These are phyloP conservation scores for Stenolophus ochropezus DNA, from an alignment of 2,888 invertebrate species.

Conservation along the genomic window DNA sequence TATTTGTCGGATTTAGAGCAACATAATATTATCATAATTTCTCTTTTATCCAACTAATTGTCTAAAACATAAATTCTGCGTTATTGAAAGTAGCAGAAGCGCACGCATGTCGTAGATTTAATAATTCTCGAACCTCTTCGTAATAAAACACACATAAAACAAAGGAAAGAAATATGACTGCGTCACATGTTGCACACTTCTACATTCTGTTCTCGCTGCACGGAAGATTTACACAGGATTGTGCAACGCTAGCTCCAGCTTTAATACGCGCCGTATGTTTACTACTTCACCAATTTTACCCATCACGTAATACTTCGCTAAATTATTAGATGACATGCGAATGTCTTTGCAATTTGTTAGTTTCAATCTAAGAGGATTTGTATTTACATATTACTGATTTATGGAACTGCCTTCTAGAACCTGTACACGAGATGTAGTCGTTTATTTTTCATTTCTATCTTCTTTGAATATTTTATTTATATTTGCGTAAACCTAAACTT, in stretches of 20 bases:
- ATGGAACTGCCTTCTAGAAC: slow-evolving; percentile 2
- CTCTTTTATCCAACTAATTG: too few species aligned
- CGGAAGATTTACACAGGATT: not conserved
- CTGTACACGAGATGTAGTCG: not conserved
- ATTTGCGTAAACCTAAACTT: slow-evolving; percentile 13
- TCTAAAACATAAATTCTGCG: too few species aligned
- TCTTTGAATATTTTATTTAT: slow-evolving; percentile 41
- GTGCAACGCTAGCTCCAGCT: not conserved
- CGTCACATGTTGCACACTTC: slow-evolving; percentile 19
- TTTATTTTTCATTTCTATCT: slow-evolving; percentile 15
- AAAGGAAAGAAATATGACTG: not conserved
- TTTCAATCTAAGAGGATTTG: slow-evolving; percentile 50
- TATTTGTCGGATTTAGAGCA: too few species aligned
- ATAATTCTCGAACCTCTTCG: not conserved
- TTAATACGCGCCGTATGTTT: slow-evolving; percentile 52
- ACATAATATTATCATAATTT: too few species aligned
- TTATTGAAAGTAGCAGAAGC: not conserved
- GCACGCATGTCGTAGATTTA: not conserved
- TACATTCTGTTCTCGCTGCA: slow-evolving; percentile 13
- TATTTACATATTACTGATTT: slow-evolving; percentile 51
- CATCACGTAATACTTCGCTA: slow-evolving; percentile 53
- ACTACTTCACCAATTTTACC: slow-evolving; percentile 27
- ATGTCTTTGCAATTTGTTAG: slow-evolving; percentile 55
- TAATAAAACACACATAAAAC: not conserved
- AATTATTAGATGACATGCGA: slow-evolving; percentile 53